These are phyloP conservation scores for Aphaenogaster ashmeadi DNA, from an alignment of 1,140 invertebrate genomes.

Conservation along the genomic window DNA sequence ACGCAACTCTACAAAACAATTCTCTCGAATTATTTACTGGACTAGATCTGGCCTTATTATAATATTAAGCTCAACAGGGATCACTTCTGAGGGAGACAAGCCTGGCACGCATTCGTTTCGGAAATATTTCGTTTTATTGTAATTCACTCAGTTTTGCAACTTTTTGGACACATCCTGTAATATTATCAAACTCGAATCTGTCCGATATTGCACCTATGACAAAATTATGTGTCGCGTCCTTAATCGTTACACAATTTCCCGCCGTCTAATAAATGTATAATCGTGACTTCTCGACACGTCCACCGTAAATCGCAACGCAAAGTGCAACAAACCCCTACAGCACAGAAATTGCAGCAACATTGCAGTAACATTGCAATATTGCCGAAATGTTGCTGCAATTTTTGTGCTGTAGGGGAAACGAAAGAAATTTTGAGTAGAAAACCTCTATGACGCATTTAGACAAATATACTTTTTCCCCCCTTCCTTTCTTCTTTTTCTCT, in stretches of 20 bases:
- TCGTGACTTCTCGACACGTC: background rate
- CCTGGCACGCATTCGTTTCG: background rate
- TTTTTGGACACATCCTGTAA: background rate
- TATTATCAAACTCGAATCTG: background rate
- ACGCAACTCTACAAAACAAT: conserved; percentile 41
- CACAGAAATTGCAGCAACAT: too few relatives aligned
- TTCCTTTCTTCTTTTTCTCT: background rate
- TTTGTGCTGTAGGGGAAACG: background rate
- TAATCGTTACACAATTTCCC: background rate
- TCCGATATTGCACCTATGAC: conserved; percentile 44
- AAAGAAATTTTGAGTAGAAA: conserved; percentile 57
- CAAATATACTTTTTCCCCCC: conserved; percentile 25
- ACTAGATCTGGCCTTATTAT: conserved; percentile 31
- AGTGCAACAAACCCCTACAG: background rate
- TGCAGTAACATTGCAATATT: too few relatives aligned
- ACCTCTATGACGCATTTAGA: conserved; percentile 47
- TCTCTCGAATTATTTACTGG: conserved; percentile 15
- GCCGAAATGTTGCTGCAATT: too few relatives aligned
- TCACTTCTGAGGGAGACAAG: conserved; percentile 9
- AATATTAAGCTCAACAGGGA: conserved; percentile 4
- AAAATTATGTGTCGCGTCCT: conserved; percentile 4
- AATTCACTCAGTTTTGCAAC: conserved; percentile 41
- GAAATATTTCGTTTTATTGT: conserved; percentile 28
- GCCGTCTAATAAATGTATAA: background rate
- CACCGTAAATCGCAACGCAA: conserved; percentile 37